phyloP scores from a whole-genome alignment of 1,140 invertebrate species.

The Mya arenaria region DNA sequence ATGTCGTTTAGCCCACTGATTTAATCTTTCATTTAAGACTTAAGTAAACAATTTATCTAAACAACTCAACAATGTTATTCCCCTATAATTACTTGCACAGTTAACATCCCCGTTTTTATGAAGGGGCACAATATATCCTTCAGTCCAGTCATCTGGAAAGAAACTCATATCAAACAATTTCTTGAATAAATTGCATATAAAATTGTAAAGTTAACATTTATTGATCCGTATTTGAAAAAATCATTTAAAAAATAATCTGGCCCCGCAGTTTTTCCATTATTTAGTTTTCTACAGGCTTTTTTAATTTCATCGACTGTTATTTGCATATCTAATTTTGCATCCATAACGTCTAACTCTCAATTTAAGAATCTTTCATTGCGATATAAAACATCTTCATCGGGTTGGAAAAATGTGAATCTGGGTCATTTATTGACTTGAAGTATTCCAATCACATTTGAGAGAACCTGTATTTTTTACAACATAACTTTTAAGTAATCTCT shows the following conservation, averaged over 20 bases:
- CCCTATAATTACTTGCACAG: neutral
- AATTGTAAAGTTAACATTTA: neutral
- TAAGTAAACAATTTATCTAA: slow-evolving; percentile 14
- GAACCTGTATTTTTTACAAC: neutral
- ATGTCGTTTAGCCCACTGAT: neutral
- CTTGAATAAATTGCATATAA: slow-evolving; percentile 18
- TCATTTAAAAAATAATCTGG: slow-evolving; percentile 19
- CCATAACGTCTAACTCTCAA: neutral
- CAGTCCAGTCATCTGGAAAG: slow-evolving; percentile 5
- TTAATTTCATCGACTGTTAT: neutral
- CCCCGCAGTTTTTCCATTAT: neutral
- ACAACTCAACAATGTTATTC: neutral
- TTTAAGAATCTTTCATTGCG: neutral
- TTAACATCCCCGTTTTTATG: slow-evolving; percentile 16
- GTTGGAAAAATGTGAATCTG: neutral
- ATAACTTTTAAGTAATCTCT: neutral
- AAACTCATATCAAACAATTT: neutral
- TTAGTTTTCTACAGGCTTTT: neutral
- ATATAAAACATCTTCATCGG: neutral
- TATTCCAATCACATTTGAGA: neutral
- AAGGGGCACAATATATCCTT: slow-evolving; percentile 2
- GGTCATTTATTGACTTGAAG: neutral
- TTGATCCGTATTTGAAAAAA: slow-evolving; percentile 11
- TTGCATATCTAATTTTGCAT: neutral
- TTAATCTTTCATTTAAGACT: neutral